Evolutionary conservation across 2,113 vertebrate species (phyloP).

Genomic region (Alosa alosa): DNA sequence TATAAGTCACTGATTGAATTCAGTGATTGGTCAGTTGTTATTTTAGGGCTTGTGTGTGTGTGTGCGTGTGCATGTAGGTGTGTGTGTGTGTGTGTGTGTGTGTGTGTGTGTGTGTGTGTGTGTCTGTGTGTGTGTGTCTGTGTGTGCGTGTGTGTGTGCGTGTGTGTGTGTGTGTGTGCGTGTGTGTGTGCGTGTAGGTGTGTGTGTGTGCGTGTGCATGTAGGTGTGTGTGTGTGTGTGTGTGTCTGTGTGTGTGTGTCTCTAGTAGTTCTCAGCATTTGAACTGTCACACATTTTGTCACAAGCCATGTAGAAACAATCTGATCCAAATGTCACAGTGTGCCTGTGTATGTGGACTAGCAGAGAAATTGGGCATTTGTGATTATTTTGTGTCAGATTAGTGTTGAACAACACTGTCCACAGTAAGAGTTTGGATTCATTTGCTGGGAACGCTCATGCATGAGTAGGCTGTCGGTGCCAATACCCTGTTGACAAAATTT

Average conservation of each 20-base stretch:
- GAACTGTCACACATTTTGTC: not conserved
- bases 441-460: not conserved
- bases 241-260: not conserved
- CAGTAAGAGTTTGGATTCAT: not conserved
- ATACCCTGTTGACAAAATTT: not conserved
- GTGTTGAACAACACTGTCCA: not conserved
- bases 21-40: not conserved
- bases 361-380: slow-evolving; percentile 3
- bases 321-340: not conserved
- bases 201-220: too few relatives aligned
- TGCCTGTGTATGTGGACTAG: not conserved
- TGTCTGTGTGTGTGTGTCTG: too few relatives aligned
- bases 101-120: not conserved
- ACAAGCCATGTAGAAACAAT: not conserved
- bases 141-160: too few relatives aligned
- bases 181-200: too few relatives aligned
- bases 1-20: not conserved
- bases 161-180: too few relatives aligned
- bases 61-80: too few relatives aligned
- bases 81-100: too few relatives aligned
- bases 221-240: not conserved
- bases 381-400: slow-evolving; percentile 11
- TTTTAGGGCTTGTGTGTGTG: not conserved
- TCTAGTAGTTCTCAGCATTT: not conserved
- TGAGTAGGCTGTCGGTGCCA: not conserved